Percentiles rank a stretch among this genome's conserved stretches.
Conservation (phyloP, 2,113 vertebrate species). For the Antechinus stuartii region DNA sequence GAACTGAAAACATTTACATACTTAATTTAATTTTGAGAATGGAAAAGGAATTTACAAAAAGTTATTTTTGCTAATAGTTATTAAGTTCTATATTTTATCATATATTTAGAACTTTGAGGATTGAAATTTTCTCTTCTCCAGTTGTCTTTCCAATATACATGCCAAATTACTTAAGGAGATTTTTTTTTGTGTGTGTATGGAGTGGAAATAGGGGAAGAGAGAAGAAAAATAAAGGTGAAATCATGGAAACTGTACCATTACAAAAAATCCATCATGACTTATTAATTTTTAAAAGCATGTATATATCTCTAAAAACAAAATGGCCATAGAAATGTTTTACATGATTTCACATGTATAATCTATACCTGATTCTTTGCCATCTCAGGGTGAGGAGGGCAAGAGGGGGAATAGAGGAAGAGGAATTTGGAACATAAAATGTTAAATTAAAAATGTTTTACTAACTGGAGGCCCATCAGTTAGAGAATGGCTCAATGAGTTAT, state of each 20-base stretch:
- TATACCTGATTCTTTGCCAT: no score
- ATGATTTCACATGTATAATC: no score
- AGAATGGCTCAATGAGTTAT: no score
- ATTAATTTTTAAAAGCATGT: neutral
- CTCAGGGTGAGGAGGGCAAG: no score
- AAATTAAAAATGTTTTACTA: no score
- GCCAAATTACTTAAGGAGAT: neutral
- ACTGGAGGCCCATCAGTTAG: no score
- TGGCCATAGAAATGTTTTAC: neutral
- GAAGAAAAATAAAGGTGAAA: neutral
- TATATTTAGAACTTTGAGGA: rapidly evolving
- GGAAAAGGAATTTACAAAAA: slow-evolving; percentile 64
- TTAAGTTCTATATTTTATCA: neutral
- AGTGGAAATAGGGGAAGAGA: neutral
- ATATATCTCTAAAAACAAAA: neutral
- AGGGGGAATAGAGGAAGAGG: no score
- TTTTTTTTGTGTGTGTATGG: neutral
- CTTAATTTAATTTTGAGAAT: slow-evolving; percentile 66
- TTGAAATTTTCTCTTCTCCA: neutral
- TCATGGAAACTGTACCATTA: neutral
- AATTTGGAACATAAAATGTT: no score
- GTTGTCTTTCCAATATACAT: neutral
- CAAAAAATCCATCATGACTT: neutral
- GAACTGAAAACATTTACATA: slow-evolving; percentile 74
- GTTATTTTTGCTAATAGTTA: neutral